Base-by-base conservation (phyloP, 2,888 invertebrate genomes). In the Agonum fuliginosum region DNA sequence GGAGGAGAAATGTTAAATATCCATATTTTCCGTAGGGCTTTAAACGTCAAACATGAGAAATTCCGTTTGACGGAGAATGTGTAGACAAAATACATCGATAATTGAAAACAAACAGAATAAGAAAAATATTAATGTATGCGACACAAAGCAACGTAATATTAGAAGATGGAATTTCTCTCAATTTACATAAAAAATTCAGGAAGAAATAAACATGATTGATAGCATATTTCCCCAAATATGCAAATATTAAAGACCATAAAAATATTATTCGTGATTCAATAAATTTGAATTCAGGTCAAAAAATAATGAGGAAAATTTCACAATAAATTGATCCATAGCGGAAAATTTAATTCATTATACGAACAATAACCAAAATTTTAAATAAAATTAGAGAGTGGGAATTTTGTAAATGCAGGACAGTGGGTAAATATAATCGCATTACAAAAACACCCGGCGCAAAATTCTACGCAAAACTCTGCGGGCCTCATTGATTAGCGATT, bases 331-430 rank as follows among this genome's bases (percentile, higher is more conserved):
- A n/a, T n/a, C n/a, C 43, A 43, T 14, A 24, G 24, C 5, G 24
- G 20, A 12, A 24, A 54, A 54, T 54, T 54, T n/a, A 12, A 54
- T 54, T 54, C n/a, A 54, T 54, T 54, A 54, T 54, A 54, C 20
- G 22, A n/a, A 54, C 54, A 54, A 54, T 54, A 24, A 54, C 12
- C 12, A 10, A 2, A 12, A 22, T 20, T 54, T 43, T 22, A 54
- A 24, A 54, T 54, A 54, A 54, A 54, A 54, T 54, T 54, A 54
- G n/a, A n/a, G n/a, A n/a, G n/a, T n/a, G n/a, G n/a, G n/a, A n/a
- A n/a, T n/a, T n/a, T 12, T 1, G 20, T 8, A 12, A 20, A 22
- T 17, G 22, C 54, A 48, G 20, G 17, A 54, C n/a, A n/a, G n/a
- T n/a, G n/a, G n/a, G 24, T 24, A 54, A 54, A 24, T 54, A 54